Evolutionary conservation across 2,888 invertebrate genomes (phyloP).

Genomic region (Drosophila diplacantha): DNA sequence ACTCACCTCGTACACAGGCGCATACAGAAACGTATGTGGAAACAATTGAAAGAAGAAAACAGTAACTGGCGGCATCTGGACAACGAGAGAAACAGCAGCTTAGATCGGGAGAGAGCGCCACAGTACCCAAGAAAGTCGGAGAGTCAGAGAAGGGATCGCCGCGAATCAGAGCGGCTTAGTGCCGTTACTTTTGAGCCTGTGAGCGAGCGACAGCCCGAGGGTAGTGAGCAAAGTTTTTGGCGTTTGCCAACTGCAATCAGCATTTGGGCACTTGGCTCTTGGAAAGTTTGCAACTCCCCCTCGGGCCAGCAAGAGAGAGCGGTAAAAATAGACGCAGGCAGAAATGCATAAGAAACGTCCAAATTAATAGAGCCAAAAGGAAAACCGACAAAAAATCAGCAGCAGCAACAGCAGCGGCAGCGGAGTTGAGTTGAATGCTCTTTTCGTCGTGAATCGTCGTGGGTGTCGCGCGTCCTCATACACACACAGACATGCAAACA

Average conservation of each 20-base stretch:
- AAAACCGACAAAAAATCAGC: conserved; percentile 5
- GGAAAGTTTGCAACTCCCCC: conserved; percentile 10
- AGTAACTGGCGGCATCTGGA: conserved; percentile 2
- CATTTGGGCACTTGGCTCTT: conserved; percentile 15
- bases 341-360: conserved; percentile 7
- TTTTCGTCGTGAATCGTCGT: conserved; percentile 22
- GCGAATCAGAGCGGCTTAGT: conserved; percentile 5
- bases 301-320: conserved; percentile 5
- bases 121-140: background rate
- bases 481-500: conserved; percentile 12
- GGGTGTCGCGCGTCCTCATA: conserved; percentile 11
- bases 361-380: conserved; percentile 6
- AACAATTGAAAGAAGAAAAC: conserved; percentile 9
- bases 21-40: conserved; percentile 18
- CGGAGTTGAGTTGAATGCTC: conserved; percentile 28
- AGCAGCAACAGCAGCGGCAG: background rate
- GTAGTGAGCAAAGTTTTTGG: conserved; percentile 11
- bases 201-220: background rate
- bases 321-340: conserved; percentile 25
- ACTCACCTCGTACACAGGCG: conserved; percentile 2
- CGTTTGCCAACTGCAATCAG: conserved; percentile 14
- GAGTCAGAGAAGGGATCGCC: conserved; percentile 6
- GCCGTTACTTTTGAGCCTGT: conserved; percentile 1
- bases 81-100: conserved; percentile 7
- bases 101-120: background rate